These are phyloP conservation scores for Boulengerochromis microlepis DNA, from an alignment of 2,113 vertebrate genomes.

Conservation along the genomic window DNA sequence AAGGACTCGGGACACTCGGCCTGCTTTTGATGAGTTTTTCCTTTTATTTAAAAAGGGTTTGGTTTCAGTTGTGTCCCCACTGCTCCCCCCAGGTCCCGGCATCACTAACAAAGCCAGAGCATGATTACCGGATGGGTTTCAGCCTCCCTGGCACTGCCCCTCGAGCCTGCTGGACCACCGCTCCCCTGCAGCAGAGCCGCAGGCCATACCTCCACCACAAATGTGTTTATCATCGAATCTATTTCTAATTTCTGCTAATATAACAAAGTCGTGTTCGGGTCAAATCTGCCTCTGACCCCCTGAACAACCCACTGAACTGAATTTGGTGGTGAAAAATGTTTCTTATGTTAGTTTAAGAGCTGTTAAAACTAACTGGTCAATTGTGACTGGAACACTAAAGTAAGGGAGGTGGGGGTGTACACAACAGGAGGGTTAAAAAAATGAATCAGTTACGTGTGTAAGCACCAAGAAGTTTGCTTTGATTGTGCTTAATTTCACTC, in stretches of 20 bases:
- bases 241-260: not conserved
- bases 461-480: not conserved
- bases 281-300: not conserved
- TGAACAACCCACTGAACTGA: not conserved
- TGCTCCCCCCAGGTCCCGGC: not conserved
- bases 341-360: not conserved
- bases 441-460: not conserved
- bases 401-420: not conserved
- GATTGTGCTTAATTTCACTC: not conserved
- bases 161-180: not conserved
- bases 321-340: not conserved
- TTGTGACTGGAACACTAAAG: not conserved
- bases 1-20: rapidly evolving
- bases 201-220: not conserved
- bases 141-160: not conserved
- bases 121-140: not conserved
- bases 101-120: not conserved
- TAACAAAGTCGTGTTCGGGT: not conserved
- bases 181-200: rapidly evolving
- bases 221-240: not conserved
- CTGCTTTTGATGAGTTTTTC: not conserved
- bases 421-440: not conserved
- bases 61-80: not conserved
- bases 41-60: not conserved
- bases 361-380: not conserved